Base-by-base conservation (phyloP, 92 coral and sea anemone species). In the Plumapathes pennacea region DNA sequence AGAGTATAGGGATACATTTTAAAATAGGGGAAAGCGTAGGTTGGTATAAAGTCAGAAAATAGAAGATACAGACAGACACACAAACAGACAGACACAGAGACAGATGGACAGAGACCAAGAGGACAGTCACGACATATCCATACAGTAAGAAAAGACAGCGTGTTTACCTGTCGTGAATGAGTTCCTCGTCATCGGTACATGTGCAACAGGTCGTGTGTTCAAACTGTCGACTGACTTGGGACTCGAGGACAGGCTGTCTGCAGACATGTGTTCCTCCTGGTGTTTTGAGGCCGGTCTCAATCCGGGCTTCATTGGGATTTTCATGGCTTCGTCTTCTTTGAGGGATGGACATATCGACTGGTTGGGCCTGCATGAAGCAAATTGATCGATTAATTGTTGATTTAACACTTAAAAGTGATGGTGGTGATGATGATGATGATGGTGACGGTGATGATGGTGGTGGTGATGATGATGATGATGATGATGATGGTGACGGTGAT, bases 331-430 rank as follows among this genome's bases (percentile, higher is more conserved):
- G 5, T 32, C 30, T 12, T 32, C 46, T 45, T 36, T 49, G 60
- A 38, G 71, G 46, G 71, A 50, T 27, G 34, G 52, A 21, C 63
- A 40, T 19, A n/a, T 22, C 10, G 65, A 47, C 42, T 41, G 54
- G 50, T 42, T 72, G 17, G 81, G 76, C 45, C 86, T 80, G 56
- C n/a, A n/a, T n/a, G n/a, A n/a, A n/a, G n/a, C n/a, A n/a, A n/a
- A n/a, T n/a, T n/a, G n/a, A n/a, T n/a, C n/a, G n/a, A n/a, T n/a
- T n/a, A n/a, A n/a, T n/a, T n/a, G n/a, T n/a, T n/a, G n/a, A n/a
- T n/a, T n/a, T n/a, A n/a, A n/a, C n/a, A n/a, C n/a, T n/a, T n/a
- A n/a, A n/a, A n/a, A n/a, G n/a, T n/a, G n/a, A n/a, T n/a, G n/a
- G n/a, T n/a, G n/a, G n/a, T n/a, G n/a, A n/a, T n/a, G n/a, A n/a